Percentiles rank a stretch among this genome's conserved stretches.
phyloP scores from a whole-genome alignment of 2,797 vertebrate genomes.

The Chloroceryle amazona region DNA sequence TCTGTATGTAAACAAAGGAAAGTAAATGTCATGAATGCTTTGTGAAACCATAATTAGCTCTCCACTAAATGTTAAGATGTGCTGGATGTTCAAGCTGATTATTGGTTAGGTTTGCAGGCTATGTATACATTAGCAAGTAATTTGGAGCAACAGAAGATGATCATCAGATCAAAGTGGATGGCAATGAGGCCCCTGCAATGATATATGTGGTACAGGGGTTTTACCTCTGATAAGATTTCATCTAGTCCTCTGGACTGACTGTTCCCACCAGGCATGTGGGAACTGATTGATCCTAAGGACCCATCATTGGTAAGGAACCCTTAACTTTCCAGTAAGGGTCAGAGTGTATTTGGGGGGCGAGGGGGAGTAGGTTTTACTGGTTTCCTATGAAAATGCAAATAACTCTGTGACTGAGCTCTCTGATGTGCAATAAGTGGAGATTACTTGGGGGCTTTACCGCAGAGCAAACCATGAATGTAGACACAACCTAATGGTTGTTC shows the following conservation, averaged over 20 bases:
- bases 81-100: background rate
- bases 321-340: background rate
- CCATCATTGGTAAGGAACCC: background rate
- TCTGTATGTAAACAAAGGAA: conserved; percentile 26
- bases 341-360: background rate
- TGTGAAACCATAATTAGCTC: conserved; percentile 28
- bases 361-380: background rate
- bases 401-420: background rate
- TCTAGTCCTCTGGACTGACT: background rate
- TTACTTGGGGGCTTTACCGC: background rate
- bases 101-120: background rate
- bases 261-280: background rate
- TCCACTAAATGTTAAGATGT: background rate
- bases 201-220: background rate
- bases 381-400: background rate
- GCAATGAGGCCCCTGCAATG: background rate
- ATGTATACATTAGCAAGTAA: background rate
- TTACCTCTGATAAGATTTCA: background rate
- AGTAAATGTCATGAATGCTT: conserved; percentile 44
- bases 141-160: background rate
- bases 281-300: background rate
- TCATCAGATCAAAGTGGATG: background rate
- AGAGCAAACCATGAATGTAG: background rate
- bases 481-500: background rate
- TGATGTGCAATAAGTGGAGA: background rate